Percentiles rank a stretch among this genome's conserved stretches.
Conservation (phyloP, 2,888 invertebrate genomes). For the Drosophila bunnanda region DNA sequence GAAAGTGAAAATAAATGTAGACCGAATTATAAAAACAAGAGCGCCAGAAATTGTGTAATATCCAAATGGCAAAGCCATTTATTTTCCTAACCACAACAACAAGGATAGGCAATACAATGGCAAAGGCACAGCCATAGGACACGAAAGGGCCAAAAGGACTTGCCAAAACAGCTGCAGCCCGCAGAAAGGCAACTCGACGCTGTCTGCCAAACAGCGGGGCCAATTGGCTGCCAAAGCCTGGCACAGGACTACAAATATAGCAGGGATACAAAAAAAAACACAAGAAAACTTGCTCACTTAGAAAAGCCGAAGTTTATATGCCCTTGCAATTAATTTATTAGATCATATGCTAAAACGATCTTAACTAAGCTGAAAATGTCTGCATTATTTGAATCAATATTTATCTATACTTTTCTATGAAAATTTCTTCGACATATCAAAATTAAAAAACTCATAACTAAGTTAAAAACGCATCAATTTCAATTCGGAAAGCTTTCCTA, state of each 20-base stretch:
- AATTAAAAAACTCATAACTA: too few relatives aligned
- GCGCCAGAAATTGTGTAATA: slow-evolving; percentile 49
- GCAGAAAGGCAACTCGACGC: slow-evolving; percentile 32
- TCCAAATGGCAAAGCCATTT: slow-evolving; percentile 54
- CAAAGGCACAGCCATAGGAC: not conserved
- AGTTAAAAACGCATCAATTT: too few relatives aligned
- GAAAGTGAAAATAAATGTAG: slow-evolving; percentile 24
- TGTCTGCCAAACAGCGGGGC: slow-evolving; percentile 52
- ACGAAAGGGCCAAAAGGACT: slow-evolving; percentile 56
- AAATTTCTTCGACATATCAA: too few relatives aligned
- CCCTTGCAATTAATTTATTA: too few relatives aligned
- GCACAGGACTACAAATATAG: slow-evolving; percentile 25
- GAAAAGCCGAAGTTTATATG: too few relatives aligned
- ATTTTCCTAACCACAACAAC: slow-evolving; percentile 38
- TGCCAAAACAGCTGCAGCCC: slow-evolving; percentile 59
- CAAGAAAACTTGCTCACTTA: not conserved
- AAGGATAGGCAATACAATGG: slow-evolving; percentile 24
- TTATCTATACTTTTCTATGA: too few relatives aligned
- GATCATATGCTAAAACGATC: too few relatives aligned
- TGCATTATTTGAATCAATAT: too few relatives aligned
- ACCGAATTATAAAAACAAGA: not conserved
- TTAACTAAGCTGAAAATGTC: too few relatives aligned
- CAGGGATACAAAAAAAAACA: too few relatives aligned
- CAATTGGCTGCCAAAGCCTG: slow-evolving; percentile 56
- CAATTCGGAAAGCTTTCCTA: too few relatives aligned